Percentiles rank a stretch among this genome's conserved stretches.
Evolutionary conservation across 2,797 vertebrate species (phyloP).

Genomic region (Gobionotothen gibberifrons): DNA sequence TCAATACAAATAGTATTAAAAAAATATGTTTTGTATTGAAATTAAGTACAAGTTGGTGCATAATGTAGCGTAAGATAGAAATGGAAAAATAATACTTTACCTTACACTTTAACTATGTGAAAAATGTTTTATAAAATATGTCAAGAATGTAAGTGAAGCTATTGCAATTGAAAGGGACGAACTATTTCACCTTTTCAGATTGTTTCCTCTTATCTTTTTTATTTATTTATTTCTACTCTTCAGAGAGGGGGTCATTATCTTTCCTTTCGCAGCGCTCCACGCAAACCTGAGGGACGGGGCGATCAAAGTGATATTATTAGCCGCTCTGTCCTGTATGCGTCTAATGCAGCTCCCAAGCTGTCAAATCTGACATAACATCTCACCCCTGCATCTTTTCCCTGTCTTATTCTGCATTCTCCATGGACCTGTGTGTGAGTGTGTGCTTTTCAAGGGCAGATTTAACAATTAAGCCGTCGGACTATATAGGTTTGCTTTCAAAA

Average conservation of each 20-base stretch:
- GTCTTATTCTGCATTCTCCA: constrained; percentile 34
- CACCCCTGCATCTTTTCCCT: constrained; percentile 36
- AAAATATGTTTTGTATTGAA: not conserved
- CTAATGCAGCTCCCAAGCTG: constrained; percentile 32
- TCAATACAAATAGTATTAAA: too few relatives aligned
- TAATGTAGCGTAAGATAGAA: not conserved
- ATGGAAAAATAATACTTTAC: not conserved
- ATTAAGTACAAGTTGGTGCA: not conserved
- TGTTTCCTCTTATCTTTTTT: constrained; percentile 16
- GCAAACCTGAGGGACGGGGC: constrained; percentile 35
- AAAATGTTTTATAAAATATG: not conserved
- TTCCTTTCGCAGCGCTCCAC: constrained; percentile 20
- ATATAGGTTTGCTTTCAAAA: constrained; percentile 54
- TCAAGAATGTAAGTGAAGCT: not conserved
- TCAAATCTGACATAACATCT: constrained; percentile 56
- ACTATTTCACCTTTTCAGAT: constrained; percentile 11
- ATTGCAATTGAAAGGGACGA: not conserved
- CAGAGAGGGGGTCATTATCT: constrained; percentile 31
- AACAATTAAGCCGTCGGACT: constrained; percentile 28
- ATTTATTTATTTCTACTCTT: constrained; percentile 10
- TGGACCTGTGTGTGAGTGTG: constrained; percentile 19
- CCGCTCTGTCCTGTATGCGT: constrained; percentile 32
- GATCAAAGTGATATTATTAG: constrained; percentile 51
- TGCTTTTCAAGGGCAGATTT: constrained; percentile 44
- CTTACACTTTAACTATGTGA: not conserved